A percentile compares a stretch with the other conserved stretches of the same genome.
Conservation (phyloP, 2,797 vertebrate species). For the Peromyscus melanophrys region DNA sequence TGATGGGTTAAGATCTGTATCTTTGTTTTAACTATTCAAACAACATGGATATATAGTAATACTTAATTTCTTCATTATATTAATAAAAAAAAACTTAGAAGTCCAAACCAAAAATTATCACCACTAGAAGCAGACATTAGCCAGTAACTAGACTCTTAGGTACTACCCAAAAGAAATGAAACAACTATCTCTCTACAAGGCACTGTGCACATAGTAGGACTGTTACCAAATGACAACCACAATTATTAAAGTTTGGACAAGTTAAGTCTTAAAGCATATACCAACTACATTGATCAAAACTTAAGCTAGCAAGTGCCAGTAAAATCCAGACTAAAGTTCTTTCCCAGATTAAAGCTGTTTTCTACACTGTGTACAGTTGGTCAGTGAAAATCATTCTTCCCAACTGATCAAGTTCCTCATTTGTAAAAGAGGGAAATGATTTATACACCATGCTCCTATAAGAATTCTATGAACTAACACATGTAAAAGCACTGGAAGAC, state of each 20-base stretch:
- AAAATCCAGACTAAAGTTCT: background rate
- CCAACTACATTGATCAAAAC: background rate
- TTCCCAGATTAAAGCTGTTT: background rate
- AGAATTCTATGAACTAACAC: background rate
- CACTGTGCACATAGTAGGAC: background rate
- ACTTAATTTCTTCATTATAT: background rate
- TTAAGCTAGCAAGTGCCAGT: background rate
- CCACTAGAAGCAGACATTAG: background rate
- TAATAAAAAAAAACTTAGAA: background rate
- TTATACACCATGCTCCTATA: background rate
- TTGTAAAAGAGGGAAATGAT: conserved; percentile 30
- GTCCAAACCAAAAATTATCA: background rate
- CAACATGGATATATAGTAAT: background rate
- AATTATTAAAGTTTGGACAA: conserved; percentile 17
- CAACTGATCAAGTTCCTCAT: background rate
- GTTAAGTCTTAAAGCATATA: conserved; percentile 41
- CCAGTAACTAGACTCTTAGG: background rate
- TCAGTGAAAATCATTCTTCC: background rate
- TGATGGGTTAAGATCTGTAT: background rate
- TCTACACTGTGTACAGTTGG: background rate
- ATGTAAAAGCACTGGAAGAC: background rate
- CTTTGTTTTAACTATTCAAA: background rate
- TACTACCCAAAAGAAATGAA: background rate
- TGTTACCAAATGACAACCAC: background rate
- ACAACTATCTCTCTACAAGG: conserved; percentile 23